phyloP scores from a whole-genome alignment of 2,888 invertebrate species.

The Nasonia oneida region DNA sequence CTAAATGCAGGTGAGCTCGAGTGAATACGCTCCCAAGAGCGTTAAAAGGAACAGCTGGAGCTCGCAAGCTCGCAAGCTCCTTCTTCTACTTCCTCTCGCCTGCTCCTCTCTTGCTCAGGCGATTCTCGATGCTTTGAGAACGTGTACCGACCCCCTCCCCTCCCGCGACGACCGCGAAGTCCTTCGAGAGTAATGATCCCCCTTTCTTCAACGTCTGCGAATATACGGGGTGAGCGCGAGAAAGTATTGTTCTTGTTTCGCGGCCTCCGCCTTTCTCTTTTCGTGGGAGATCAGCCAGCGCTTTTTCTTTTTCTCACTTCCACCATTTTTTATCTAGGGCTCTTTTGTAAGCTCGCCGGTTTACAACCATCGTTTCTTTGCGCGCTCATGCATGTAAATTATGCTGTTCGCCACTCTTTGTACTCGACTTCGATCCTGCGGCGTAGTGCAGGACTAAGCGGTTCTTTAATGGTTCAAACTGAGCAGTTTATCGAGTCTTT shows the following conservation, averaged over 20 bases:
- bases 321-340: background rate
- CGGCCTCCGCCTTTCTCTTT: background rate
- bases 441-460: background rate
- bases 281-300: background rate
- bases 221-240: background rate
- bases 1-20: conserved; percentile 33
- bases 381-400: background rate
- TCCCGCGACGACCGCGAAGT: background rate
- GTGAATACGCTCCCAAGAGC: conserved; percentile 22
- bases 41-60: conserved; percentile 44
- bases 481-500: background rate
- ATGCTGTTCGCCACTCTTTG: background rate
- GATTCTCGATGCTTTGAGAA: conserved; percentile 2
- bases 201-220: conserved; percentile 7
- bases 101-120: background rate
- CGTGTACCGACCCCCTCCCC: background rate
- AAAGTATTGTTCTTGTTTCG: conserved; percentile 7
- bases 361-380: background rate
- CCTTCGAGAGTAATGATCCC: conserved; percentile 22
- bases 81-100: conserved; percentile 7
- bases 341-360: background rate
- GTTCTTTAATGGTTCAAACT: background rate
- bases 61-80: background rate
- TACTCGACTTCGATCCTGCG: background rate
- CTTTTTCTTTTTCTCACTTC: background rate